These are phyloP conservation scores for Microtus richardsoni DNA, from an alignment of 2,113 vertebrate species.

Conservation along the genomic window DNA sequence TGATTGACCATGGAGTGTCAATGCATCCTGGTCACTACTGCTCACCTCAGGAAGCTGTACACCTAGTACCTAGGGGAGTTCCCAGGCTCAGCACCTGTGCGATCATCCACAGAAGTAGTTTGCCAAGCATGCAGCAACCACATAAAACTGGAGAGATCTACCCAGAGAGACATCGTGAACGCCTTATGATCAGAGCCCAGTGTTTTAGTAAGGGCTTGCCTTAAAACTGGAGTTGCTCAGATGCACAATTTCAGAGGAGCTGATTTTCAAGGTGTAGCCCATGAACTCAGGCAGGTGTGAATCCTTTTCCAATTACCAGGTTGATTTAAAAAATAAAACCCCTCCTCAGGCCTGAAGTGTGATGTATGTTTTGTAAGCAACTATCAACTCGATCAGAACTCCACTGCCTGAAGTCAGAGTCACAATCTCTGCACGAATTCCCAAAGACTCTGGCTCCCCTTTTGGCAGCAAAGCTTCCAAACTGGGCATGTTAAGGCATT, in stretches of 20 bases:
- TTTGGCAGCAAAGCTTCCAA: slow-evolving; percentile 68
- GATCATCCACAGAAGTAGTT: not conserved
- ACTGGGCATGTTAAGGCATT: slow-evolving; percentile 60
- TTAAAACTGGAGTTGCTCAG: not conserved
- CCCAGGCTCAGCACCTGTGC: not conserved
- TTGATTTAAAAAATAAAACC: slow-evolving; percentile 54
- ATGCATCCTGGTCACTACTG: not conserved
- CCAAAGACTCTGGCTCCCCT: slow-evolving; percentile 57
- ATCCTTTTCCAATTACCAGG: not conserved
- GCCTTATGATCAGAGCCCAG: not conserved
- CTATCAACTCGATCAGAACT: slow-evolving; percentile 54
- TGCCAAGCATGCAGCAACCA: not conserved
- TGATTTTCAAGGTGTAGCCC: not conserved
- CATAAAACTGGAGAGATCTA: not conserved
- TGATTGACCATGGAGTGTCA: not conserved
- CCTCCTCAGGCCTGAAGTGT: slow-evolving; percentile 56
- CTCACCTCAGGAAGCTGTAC: not conserved
- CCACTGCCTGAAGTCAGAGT: slow-evolving; percentile 60
- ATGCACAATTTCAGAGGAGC: slow-evolving; percentile 24
- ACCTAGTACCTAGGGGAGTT: not conserved
- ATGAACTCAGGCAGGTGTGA: slow-evolving; percentile 36
- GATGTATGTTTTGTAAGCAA: slow-evolving; percentile 54
- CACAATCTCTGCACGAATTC: not conserved
- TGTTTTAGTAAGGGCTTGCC: slow-evolving; percentile 3
- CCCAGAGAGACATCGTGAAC: not conserved